Percentiles rank a stretch among this genome's conserved stretches.
phyloP scores from a whole-genome alignment of 1,140 invertebrate species.

The Rhyacophila brunnea region DNA sequence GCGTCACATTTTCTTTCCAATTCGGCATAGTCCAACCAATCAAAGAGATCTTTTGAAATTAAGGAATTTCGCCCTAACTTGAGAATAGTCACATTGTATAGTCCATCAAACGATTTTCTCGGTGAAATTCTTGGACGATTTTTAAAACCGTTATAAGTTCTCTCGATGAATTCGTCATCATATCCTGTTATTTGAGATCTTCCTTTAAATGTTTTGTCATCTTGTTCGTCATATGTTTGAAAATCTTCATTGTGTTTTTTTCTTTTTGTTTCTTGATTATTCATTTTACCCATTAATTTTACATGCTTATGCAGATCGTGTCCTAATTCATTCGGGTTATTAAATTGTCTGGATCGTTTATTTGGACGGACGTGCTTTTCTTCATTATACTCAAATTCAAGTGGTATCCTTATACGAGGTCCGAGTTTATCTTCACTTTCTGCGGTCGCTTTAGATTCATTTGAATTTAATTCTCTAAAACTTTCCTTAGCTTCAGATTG shows the following conservation, averaged over 20 bases:
- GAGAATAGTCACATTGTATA: conserved; percentile 48
- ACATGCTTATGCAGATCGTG: too few species aligned
- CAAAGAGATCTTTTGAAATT: conserved; percentile 46
- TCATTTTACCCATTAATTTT: too few species aligned
- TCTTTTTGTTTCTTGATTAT: not conserved
- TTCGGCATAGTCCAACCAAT: conserved; percentile 55
- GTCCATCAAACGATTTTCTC: conserved; percentile 3
- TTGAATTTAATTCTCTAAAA: not conserved
- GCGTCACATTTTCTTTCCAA: conserved; percentile 53
- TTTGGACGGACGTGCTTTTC: too few species aligned
- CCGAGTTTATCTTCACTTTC: not conserved
- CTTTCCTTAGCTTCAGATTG: not conserved
- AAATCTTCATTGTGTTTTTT: not conserved
- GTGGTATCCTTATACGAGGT: too few species aligned
- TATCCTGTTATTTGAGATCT: not conserved
- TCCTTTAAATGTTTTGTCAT: too few species aligned
- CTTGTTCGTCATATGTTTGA: not conserved
- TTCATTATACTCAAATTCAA: too few species aligned
- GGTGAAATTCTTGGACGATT: not conserved
- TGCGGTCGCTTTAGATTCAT: not conserved
- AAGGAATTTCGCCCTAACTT: conserved; percentile 41
- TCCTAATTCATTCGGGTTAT: too few species aligned
- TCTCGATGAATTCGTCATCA: not conserved
- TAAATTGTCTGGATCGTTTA: too few species aligned
- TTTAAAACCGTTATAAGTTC: not conserved